A percentile compares a stretch with the other conserved stretches of the same genome.
Evolutionary conservation across 2,113 vertebrate species (phyloP).

Genomic region (Thymallus thymallus): DNA sequence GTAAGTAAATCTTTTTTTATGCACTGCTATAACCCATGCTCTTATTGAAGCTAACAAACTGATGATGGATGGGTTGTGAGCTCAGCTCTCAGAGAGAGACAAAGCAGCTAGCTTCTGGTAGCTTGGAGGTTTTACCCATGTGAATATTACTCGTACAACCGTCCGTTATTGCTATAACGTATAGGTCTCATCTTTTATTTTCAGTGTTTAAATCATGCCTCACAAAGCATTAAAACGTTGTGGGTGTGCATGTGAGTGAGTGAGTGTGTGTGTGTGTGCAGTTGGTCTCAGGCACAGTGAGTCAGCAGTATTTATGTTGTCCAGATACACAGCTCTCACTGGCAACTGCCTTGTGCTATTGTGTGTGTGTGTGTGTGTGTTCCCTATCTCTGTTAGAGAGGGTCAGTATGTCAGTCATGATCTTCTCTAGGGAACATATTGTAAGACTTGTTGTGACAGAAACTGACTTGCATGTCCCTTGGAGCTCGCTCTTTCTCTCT

Average conservation of each 20-base stretch:
- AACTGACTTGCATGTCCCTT: conserved; percentile 62
- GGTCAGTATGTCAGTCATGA: background rate
- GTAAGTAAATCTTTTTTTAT: background rate
- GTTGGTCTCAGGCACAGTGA: conserved; percentile 58
- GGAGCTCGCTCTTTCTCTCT: conserved; percentile 32
- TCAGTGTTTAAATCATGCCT: too few relatives aligned
- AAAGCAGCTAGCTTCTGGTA: background rate
- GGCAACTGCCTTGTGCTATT: background rate
- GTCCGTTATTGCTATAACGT: background rate
- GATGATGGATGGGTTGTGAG: background rate
- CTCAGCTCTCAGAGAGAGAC: background rate
- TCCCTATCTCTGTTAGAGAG: background rate
- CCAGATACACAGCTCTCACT: conserved; percentile 38
- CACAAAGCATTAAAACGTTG: background rate
- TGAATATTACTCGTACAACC: background rate
- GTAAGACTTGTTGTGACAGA: conserved; percentile 50
- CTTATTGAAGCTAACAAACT: background rate
- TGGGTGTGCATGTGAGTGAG: background rate
- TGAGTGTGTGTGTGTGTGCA: conserved; percentile 1
- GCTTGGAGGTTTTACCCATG: background rate
- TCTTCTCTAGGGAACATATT: background rate
- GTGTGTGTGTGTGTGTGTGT: background rate
- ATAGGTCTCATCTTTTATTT: background rate
- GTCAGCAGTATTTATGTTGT: conserved; percentile 69
- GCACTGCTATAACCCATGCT: background rate